These are phyloP conservation scores for Chrysocyon brachyurus DNA, from an alignment of 2,797 vertebrate genomes.

Conservation along the genomic window DNA sequence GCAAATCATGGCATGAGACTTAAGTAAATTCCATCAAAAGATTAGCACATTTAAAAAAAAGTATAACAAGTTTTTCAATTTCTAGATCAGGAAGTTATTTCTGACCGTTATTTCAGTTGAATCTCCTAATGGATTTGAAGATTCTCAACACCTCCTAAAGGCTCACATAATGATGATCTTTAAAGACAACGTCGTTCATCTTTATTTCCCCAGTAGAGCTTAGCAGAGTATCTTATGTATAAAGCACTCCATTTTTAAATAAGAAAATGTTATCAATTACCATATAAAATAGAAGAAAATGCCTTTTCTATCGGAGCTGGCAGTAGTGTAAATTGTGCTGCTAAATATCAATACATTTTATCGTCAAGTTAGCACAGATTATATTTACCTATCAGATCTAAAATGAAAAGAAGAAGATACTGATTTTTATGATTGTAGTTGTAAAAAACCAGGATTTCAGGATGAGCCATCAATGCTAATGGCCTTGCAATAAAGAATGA, in stretches of 20 bases:
- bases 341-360: not conserved
- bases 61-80: not conserved
- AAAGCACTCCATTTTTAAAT: slow-evolving; percentile 1
- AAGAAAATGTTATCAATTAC: not conserved
- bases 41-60: not conserved
- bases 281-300: not conserved
- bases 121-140: not conserved
- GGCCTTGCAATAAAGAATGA: not conserved
- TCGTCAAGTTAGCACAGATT: not conserved
- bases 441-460: not conserved
- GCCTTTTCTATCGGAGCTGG: not conserved
- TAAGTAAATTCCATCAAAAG: not conserved
- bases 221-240: not conserved
- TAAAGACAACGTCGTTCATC: not conserved
- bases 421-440: not conserved
- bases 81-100: not conserved
- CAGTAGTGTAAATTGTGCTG: not conserved
- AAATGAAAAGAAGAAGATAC: slow-evolving; percentile 35
- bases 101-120: not conserved
- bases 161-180: not conserved
- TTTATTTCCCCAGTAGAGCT: not conserved
- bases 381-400: not conserved
- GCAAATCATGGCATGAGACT: not conserved
- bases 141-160: not conserved
- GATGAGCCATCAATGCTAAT: not conserved